Evolutionary conservation across 2,113 vertebrate genomes (phyloP).

Genomic region (Aphelocoma coerulescens): DNA sequence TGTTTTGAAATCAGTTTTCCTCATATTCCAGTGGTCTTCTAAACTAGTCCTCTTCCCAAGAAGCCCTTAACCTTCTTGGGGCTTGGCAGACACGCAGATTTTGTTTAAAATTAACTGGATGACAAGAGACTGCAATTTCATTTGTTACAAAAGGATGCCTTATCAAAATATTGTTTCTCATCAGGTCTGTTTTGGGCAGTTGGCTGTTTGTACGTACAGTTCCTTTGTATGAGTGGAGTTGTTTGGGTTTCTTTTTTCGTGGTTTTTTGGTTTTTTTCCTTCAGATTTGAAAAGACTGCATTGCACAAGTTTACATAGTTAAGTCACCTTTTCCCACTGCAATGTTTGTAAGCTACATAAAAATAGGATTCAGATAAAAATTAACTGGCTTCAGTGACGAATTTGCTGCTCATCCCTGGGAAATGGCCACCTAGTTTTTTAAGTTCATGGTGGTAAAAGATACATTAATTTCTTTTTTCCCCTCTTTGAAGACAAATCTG

Average conservation of each 20-base stretch:
- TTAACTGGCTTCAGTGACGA: not conserved
- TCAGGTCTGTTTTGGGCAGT: not conserved
- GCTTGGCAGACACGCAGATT: not conserved
- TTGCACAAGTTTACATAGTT: not conserved
- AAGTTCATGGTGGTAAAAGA: not conserved
- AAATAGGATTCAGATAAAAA: not conserved
- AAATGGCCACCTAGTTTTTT: not conserved
- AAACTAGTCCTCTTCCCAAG: not conserved
- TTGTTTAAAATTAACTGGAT: not conserved
- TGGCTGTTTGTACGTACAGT: accelerated
- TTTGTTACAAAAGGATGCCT: not conserved
- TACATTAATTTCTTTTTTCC: accelerated
- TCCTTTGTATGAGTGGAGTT: not conserved
- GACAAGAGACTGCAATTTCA: not conserved
- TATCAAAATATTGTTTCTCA: not conserved
- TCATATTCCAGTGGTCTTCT: not conserved
- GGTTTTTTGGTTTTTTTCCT: accelerated
- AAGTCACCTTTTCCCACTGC: not conserved
- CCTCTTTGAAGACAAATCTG: not conserved
- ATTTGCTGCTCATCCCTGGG: not conserved
- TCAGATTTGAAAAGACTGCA: not conserved
- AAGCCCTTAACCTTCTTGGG: not conserved
- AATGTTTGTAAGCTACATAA: not conserved
- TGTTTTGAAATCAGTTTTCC: not conserved
- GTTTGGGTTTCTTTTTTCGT: not conserved